These are phyloP conservation scores for Ginglymostoma cirratum DNA, from an alignment of 2,113 vertebrate genomes.

Conservation along the genomic window DNA sequence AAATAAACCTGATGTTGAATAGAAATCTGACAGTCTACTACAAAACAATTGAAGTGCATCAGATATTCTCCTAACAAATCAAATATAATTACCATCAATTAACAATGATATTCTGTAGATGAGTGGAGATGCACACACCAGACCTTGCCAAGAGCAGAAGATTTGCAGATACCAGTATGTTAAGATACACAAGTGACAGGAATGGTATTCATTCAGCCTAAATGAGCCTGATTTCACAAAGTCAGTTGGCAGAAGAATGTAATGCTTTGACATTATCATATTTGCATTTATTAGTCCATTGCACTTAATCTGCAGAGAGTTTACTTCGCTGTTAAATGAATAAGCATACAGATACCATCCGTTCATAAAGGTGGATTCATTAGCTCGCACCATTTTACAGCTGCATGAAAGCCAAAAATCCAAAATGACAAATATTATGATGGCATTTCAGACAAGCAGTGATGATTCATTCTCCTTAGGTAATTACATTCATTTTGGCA, in stretches of 20 bases:
- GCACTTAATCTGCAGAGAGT: not conserved
- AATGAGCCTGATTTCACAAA: not conserved
- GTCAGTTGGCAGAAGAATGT: not conserved
- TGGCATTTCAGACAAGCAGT: not conserved
- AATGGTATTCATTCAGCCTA: not conserved
- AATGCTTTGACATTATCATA: not conserved
- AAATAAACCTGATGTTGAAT: not conserved
- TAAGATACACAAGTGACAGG: not conserved
- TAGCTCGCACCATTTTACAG: not conserved
- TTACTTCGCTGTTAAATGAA: not conserved
- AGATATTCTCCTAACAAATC: not conserved
- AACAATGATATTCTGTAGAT: not conserved
- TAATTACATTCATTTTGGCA: not conserved
- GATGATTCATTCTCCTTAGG: not conserved
- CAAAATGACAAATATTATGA: not conserved
- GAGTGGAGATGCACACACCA: not conserved
- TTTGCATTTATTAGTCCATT: not conserved
- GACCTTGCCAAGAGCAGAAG: not conserved
- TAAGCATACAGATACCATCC: not conserved
- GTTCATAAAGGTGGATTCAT: not conserved
- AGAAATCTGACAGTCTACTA: not conserved
- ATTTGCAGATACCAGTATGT: not conserved
- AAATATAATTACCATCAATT: not conserved
- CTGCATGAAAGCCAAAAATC: not conserved
- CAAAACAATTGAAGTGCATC: not conserved